Evolutionary conservation across 2,888 invertebrate species (phyloP), one percentile per base, ranked within the genome.

Genomic region (Orthosia gracilis): DNA sequence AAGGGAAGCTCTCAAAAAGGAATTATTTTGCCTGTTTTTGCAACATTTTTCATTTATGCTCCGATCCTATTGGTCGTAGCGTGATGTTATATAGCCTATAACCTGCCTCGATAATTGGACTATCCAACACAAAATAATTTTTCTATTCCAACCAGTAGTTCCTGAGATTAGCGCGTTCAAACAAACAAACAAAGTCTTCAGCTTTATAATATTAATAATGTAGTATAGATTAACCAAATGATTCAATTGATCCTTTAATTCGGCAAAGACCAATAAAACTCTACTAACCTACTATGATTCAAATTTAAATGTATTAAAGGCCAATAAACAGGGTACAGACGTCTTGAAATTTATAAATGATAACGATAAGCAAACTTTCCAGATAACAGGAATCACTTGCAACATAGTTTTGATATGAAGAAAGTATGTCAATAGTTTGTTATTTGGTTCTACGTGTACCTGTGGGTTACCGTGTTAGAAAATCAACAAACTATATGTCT

Each of bases 311-410:
- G 13, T 58, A 1, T 4, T 17, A 66, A 50, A 78, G 13, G 54
- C 57, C 26, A 31, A 9, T 54, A 63, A 50, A 40, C n/a, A 65
- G 13, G 55, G 11, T 49, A 73, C 40, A 63, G 2, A 58, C 31
- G 15, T 52, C 66, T 79, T 59, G 50, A 73, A 69, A 49, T 69
- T 67, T 21, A 45, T 55, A 12, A 49, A 59, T 69, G 78, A 85
- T 83, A 80, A 80, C 71, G 69, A 70, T 77, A 85, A 57, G 62
- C 47, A 74, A 74, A 85, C 82, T 84, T 69, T 74, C 68, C 21
- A 76, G 70, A 73, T 83, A 71, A 21, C 50, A 66, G 23, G 18
- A 57, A 73, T 65, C 64, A 69, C 45, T 84, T 71, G 61, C 67
- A 69, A 76, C 81, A 81, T 62, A 13, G 11, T 61, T 52, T 63